Percentiles rank a stretch among this genome's conserved stretches.
Conservation (phyloP, 2,113 vertebrate species). For the Chamaetylas fuelleborni region DNA sequence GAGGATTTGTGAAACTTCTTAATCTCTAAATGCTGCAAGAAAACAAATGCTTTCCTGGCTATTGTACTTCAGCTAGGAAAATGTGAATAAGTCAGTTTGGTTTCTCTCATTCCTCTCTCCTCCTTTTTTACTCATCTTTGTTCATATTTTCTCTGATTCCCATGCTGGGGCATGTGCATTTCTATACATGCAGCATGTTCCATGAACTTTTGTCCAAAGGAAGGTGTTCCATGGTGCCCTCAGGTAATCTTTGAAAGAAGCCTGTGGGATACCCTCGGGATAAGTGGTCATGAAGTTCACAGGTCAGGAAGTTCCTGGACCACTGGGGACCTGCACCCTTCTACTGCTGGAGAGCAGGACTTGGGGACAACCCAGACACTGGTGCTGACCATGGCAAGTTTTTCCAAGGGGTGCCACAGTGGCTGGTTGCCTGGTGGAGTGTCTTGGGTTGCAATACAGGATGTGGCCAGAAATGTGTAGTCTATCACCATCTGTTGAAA, state of each 20-base stretch:
- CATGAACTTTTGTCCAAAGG: neutral
- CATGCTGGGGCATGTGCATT: neutral
- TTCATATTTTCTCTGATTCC: neutral
- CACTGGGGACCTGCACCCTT: neutral
- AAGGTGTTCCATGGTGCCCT: neutral
- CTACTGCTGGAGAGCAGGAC: neutral
- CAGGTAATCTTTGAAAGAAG: neutral
- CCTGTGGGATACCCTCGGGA: neutral
- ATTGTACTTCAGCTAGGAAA: neutral
- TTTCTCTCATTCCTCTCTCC: neutral
- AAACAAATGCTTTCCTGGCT: neutral
- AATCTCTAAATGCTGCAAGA: neutral
- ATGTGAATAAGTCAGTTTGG: neutral
- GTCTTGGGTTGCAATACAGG: too few species aligned
- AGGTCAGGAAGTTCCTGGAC: neutral
- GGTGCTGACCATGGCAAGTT: neutral
- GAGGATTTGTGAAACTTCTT: neutral
- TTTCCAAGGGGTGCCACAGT: neutral
- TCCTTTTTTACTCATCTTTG: neutral
- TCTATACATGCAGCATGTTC: neutral
- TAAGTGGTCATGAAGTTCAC: neutral
- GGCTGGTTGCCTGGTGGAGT: neutral
- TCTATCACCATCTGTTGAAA: too few species aligned
- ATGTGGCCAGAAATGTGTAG: too few species aligned
- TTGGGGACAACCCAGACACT: neutral